Conservation (phyloP, 2,113 vertebrate genomes). For the Glareola pratincola region DNA sequence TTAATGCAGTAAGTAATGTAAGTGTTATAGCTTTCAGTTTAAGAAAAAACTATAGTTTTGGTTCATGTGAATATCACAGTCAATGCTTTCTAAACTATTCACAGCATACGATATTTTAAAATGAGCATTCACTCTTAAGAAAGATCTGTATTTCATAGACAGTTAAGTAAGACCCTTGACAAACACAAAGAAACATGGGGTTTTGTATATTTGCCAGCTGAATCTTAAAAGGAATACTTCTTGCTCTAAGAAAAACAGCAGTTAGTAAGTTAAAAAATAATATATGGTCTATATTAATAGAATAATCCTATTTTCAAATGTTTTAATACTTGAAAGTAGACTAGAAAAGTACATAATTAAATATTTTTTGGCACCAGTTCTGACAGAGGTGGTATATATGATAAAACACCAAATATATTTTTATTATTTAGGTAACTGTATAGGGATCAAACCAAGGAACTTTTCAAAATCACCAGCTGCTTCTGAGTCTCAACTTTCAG, state of each 20-base stretch:
- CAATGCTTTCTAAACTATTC: background rate
- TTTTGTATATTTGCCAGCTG: background rate
- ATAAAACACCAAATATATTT: background rate
- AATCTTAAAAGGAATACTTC: background rate
- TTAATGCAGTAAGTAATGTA: background rate
- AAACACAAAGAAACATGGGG: rapidly evolving
- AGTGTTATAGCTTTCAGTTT: background rate
- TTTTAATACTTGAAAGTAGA: background rate
- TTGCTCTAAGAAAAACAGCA: background rate
- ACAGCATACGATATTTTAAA: background rate
- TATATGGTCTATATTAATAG: background rate
- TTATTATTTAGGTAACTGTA: background rate
- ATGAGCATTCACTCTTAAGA: background rate
- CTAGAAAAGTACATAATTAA: background rate
- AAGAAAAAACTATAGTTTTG: background rate
- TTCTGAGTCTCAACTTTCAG: background rate
- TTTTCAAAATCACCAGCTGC: background rate
- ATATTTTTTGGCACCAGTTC: background rate
- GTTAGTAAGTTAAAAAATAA: background rate
- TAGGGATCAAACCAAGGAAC: background rate
- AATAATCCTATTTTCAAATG: background rate
- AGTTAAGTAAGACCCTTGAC: background rate
- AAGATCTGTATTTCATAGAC: background rate
- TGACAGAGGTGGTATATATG: background rate
- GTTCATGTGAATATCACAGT: background rate